phyloP scores from a whole-genome alignment of 2,797 vertebrate genomes.

The Periparus ater region DNA sequence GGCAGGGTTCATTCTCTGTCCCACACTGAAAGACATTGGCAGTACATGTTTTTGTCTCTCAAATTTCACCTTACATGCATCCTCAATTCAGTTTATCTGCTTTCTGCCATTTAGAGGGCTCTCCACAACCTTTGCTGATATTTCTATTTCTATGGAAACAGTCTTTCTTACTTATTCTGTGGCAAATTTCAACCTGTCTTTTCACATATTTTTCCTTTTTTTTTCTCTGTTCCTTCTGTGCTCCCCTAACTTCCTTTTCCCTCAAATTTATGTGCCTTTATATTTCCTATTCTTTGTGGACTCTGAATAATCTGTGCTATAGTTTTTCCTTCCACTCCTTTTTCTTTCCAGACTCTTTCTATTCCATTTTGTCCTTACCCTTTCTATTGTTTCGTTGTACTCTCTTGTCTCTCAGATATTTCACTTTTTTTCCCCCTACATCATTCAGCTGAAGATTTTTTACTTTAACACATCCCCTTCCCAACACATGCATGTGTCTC shows the following conservation, averaged over 20 bases:
- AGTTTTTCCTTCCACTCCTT: background rate
- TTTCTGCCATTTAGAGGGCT: background rate
- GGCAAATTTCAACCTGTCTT: background rate
- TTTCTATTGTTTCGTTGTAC: background rate
- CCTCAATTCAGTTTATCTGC: background rate
- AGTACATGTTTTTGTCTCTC: background rate
- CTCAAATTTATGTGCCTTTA: background rate
- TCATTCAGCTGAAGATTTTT: background rate
- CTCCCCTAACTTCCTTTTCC: background rate
- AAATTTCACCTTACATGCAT: background rate
- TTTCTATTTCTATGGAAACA: conserved; percentile 8
- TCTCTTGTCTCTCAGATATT: background rate
- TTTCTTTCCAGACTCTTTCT: background rate
- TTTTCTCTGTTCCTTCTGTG: background rate
- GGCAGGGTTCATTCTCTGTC: background rate
- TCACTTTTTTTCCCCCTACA: background rate
- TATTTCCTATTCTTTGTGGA: background rate
- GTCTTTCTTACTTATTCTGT: background rate
- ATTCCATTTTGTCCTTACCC: background rate
- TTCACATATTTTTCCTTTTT: background rate
- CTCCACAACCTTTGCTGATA: background rate
- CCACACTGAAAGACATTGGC: background rate
- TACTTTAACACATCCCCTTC: background rate
- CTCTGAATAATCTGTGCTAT: background rate
- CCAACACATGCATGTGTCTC: background rate